Percentiles rank a stretch among this genome's conserved stretches.
These are phyloP conservation scores for Engraulis encrasicolus DNA, from an alignment of 2,113 vertebrate species.

Conservation along the genomic window DNA sequence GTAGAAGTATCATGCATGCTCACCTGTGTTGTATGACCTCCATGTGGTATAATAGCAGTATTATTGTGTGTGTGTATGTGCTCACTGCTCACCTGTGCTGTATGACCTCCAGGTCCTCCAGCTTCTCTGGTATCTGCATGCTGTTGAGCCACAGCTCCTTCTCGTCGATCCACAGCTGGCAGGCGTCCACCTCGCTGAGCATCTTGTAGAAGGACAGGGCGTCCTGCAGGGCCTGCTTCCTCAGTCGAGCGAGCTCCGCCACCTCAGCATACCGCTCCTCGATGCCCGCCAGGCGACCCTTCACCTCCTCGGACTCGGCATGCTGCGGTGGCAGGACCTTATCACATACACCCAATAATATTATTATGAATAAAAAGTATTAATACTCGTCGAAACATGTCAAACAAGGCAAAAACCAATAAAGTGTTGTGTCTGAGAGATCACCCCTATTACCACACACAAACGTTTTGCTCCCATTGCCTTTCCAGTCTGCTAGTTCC, in stretches of 20 bases:
- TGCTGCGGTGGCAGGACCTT: conserved; percentile 79
- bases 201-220: conserved; percentile 95
- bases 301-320: conserved; percentile 77
- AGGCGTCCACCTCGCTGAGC: conserved; percentile 92
- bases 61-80: background rate
- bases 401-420: too few species aligned
- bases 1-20: too few species aligned
- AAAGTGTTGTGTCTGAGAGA: too few species aligned
- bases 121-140: conserved; percentile 95
- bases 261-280: conserved; percentile 96
- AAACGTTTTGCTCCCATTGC: too few species aligned
- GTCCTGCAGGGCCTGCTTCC: conserved; percentile 96
- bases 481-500: too few species aligned
- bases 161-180: conserved; percentile 95
- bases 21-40: too few species aligned
- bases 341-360: too few species aligned
- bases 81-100: conserved; percentile 93
- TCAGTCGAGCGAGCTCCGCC: conserved; percentile 85
- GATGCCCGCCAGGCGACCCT: conserved; percentile 84
- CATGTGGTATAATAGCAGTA: too few species aligned
- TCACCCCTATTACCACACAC: too few species aligned
- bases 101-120: conserved; percentile 97
- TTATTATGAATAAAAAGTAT: too few species aligned
- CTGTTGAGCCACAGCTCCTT: conserved; percentile 98
- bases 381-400: too few species aligned